Base-by-base conservation (phyloP, 2,113 vertebrate species). In the Gnathonemus longibarbis region DNA sequence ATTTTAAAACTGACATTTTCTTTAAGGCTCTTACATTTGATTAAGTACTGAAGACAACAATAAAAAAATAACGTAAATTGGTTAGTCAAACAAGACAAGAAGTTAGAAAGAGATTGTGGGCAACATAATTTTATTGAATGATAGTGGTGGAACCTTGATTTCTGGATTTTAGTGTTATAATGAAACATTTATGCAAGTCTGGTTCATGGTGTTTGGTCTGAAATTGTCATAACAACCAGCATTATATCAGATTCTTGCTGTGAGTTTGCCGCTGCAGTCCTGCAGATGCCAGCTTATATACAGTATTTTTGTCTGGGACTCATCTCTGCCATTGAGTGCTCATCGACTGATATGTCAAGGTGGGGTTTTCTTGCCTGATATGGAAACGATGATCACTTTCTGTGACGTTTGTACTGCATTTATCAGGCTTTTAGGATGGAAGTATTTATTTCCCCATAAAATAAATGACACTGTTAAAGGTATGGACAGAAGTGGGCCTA, bases 351-450 rank as follows among this genome's bases (percentile, higher is more conserved):
- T 84, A 84, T 84, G 45, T 46, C 45, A 48, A 46, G 45, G n/a
- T n/a, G 95, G 93, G 92, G 89, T 88, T 94, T 95, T 95, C 96
- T 91, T 93, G 95, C 94, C 27, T 3, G 50, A 89, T 93, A 70
- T 93, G 93, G 89, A 92, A 93, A 92, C 92, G 90, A 91, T 90
- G 91, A 66, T 89, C 93, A 90, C 92, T 89, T 92, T 89, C 90
- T 83, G 95, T 88, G 90, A 96, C 93, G 95, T 96, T 95, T 93
- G 90, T 92, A 83, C 27, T 84, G 13, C 58, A 74, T 84, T 24
- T 84, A n/a, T 84, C 80, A 84, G 42, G 19, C 39, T 46, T 84
- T 48, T 19, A 46, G 5, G 35, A 83, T 42, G 15, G 42, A 83
- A 83, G 15, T 42, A 17, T 80, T 42, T 8, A 80, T 42, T 70